Evolutionary conservation across 2,888 invertebrate species (phyloP), one percentile per base, ranked within the genome.

Genomic region (Gonocerus acuteangulatus): DNA sequence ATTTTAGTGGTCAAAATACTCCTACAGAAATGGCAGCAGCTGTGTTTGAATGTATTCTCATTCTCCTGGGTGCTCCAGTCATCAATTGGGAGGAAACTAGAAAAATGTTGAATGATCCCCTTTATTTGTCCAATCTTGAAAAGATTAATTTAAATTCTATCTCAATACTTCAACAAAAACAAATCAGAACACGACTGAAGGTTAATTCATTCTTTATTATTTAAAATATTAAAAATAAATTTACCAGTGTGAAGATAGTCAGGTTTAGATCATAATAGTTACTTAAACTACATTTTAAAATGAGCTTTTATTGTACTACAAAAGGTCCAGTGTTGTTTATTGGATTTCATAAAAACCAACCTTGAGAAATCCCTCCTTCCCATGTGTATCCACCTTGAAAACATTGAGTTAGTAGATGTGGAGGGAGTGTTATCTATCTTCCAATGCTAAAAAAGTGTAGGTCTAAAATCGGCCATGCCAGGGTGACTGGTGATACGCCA

Each of bases 81-180:
- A 82, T 92, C 2, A 87, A 84, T 45, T 95, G 94, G 94, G 93
- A 93, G 73, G 82, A 86, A 1, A 92, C 93, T 0, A 93, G 87
- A 74, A 89, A 82, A 1, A 89, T 95, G 86, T 92, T 95, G 93
- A 84, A 89, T 0, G 94, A 95, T 71, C 86, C 89, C 0, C 87
- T 82, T 73, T 95, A 94, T 74, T 74, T 95, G 36, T 79, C 81
- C 56, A 81, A 81, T 57, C 77, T 95, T 34, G 86, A 87, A 74
- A 90, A 92, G 73, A 86, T 95, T 85, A 89, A 95, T 72, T 88
- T 84, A 69, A 86, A 89, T 70, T 78, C 81, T 2, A 83, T 90
- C 63, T 87, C 88, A 0, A 78, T 80, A 67, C 78, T 78, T 11
- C 88, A 89, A 72, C 82, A 86, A 13, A 82, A 83, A 67, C 79